Conservation (phyloP, 2,797 vertebrate species). For the Epinephelus coioides region DNA sequence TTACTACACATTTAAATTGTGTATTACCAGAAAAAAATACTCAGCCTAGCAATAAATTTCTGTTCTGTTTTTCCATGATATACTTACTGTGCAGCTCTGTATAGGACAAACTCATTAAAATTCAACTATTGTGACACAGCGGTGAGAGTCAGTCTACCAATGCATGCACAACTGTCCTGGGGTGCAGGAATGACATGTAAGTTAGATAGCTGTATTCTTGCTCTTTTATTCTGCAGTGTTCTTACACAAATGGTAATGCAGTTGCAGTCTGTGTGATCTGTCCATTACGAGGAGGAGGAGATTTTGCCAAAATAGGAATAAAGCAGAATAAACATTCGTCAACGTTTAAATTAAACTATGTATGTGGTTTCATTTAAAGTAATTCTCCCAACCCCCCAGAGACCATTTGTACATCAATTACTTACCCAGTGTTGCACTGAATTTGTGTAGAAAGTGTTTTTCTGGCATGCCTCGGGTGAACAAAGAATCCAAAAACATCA, state of each 20-base stretch:
- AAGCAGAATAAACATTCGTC: background rate
- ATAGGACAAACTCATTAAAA: conserved; percentile 22
- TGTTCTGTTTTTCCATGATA: conserved; percentile 1
- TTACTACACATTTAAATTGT: background rate
- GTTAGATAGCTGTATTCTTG: background rate
- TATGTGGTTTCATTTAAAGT: background rate
- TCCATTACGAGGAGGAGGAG: background rate
- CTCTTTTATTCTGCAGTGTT: background rate
- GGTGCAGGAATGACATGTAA: background rate
- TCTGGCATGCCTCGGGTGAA: too few species aligned
- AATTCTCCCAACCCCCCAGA: too few species aligned
- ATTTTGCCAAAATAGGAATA: background rate
- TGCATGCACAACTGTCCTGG: background rate
- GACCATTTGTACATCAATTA: too few species aligned
- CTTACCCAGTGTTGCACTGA: too few species aligned
- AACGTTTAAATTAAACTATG: background rate
- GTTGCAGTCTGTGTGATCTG: background rate
- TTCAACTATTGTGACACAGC: conserved; percentile 13
- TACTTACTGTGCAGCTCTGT: background rate
- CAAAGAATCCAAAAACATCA: too few species aligned
- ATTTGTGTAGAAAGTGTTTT: too few species aligned
- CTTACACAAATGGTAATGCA: background rate
- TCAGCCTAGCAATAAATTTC: background rate
- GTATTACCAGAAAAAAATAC: background rate
- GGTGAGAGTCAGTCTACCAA: conserved; percentile 2